Evolutionary conservation across 2,888 invertebrate species (phyloP), one percentile per base, ranked within the genome.

Genomic region (Ophioninae sp.): DNA sequence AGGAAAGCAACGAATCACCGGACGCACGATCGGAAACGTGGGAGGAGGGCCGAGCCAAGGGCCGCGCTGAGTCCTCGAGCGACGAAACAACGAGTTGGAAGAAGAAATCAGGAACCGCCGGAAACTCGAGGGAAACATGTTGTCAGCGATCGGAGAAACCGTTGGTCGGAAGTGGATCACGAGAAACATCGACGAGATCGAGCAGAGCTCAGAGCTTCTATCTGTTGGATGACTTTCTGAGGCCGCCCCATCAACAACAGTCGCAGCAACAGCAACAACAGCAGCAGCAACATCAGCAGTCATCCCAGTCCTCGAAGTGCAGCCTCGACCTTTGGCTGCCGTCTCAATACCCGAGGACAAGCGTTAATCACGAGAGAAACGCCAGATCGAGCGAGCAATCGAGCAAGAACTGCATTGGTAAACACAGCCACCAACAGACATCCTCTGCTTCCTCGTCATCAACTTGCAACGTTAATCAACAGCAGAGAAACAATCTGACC

Each of bases 141-240:
- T 81, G 70, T 23, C 75, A 84, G 41, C 73, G 72, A 77, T 20
- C 68, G 3, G 84, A 76, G 85, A 87, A 59, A 62, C 85, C 65
- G 76, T 72, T 61, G 7, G 81, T 68, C 30, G 85, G 85, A n/a
- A 65, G 70, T 72, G 85, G 86, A 67, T 83, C 84, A 10, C 70
- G 86, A 6, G 86, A 88, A 0, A 86, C 88, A 17, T 87, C 90
- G 13, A 89, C 91, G 20, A 90, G 92, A 76, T 91, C 93, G 5
- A 91, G 89, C 30, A 88, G 93, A 23, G 93, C 94, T 5, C 93
- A 94, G 85, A 93, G 93, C 83, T 94, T 94, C 85, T 94, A 94
- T 88, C 91, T 94, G 13, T 88, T 94, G 30, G 94, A 94, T 80
- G 94, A 94, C 83, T 94, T 94, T 79, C 88, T 94, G 65, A 90